Conservation (phyloP, 2,113 vertebrate species). For the Rhombomys opimus region DNA sequence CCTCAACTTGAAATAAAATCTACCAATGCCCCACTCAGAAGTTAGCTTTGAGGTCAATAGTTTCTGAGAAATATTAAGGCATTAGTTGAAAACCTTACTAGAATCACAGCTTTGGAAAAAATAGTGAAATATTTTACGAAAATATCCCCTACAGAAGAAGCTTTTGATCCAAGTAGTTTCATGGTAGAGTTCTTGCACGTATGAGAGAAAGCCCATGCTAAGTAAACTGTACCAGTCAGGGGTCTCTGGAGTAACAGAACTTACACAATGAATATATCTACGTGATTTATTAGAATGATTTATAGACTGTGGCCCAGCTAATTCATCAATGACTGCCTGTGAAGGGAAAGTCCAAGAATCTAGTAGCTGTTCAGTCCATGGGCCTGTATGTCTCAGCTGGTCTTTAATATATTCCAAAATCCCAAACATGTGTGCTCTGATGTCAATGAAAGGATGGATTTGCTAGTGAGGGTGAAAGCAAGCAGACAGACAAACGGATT, state of each 20-base stretch:
- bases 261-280: not conserved
- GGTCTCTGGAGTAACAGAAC: not conserved
- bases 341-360: not conserved
- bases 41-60: not conserved
- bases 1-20: not conserved
- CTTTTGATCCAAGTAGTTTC: slow-evolving; percentile 38
- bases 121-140: slow-evolving; percentile 33
- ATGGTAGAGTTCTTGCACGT: slow-evolving; percentile 11
- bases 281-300: not conserved
- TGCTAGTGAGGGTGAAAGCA: not conserved
- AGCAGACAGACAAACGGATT: not conserved
- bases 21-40: not conserved
- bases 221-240: not conserved
- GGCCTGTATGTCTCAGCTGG: not conserved
- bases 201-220: not conserved
- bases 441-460: not conserved
- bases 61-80: not conserved
- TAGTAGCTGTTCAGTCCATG: no score
- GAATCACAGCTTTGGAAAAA: not conserved
- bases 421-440: not conserved
- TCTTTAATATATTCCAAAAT: not conserved
- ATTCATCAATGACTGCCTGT: not conserved
- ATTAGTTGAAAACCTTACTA: slow-evolving; percentile 40
- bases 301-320: not conserved
- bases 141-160: slow-evolving; percentile 40